Evolutionary conservation across 2,888 invertebrate genomes (phyloP).

Genomic region (Thecocarcelia acutangulata): DNA sequence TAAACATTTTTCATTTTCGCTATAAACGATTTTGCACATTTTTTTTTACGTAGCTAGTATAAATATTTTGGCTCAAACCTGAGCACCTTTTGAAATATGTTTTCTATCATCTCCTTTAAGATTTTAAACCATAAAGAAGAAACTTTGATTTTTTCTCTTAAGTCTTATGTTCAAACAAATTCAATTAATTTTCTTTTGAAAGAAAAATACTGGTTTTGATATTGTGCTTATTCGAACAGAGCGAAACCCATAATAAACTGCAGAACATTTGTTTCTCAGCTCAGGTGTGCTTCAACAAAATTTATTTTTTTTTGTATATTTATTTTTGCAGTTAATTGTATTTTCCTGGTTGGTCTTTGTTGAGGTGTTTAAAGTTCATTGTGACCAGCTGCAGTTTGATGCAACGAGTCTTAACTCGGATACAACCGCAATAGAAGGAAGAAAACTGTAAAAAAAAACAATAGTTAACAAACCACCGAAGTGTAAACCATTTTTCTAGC

Average conservation of each 20-base stretch:
- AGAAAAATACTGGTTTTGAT: conserved; percentile 49
- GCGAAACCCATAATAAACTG: conserved; percentile 36
- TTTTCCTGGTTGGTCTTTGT: conserved; percentile 18
- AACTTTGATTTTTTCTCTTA: conserved; percentile 13
- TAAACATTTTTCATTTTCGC: conserved; percentile 47
- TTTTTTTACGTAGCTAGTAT: conserved; percentile 39
- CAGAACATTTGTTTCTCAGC: conserved; percentile 51
- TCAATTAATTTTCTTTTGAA: conserved; percentile 57
- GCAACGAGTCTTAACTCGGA: conserved; percentile 28
- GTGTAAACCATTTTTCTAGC: conserved; percentile 56
- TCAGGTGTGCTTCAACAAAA: conserved; percentile 65
- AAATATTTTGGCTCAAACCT: not conserved
- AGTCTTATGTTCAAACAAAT: conserved; percentile 34
- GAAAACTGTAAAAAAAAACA: not conserved
- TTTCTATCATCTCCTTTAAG: not conserved
- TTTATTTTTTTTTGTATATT: conserved; percentile 17
- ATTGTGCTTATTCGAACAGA: not conserved
- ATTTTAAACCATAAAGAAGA: conserved; percentile 21
- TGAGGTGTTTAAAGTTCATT: conserved; percentile 62
- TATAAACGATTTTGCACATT: conserved; percentile 59
- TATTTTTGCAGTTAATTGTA: conserved; percentile 32
- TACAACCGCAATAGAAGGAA: not conserved
- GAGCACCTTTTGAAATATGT: not conserved
- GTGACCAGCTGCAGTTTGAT: conserved; percentile 63
- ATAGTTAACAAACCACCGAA: conserved; percentile 6